Evolutionary conservation across 2,113 vertebrate genomes (phyloP), one percentile per base, ranked within the genome.

Genomic region (Onychostruthus taczanowskii): DNA sequence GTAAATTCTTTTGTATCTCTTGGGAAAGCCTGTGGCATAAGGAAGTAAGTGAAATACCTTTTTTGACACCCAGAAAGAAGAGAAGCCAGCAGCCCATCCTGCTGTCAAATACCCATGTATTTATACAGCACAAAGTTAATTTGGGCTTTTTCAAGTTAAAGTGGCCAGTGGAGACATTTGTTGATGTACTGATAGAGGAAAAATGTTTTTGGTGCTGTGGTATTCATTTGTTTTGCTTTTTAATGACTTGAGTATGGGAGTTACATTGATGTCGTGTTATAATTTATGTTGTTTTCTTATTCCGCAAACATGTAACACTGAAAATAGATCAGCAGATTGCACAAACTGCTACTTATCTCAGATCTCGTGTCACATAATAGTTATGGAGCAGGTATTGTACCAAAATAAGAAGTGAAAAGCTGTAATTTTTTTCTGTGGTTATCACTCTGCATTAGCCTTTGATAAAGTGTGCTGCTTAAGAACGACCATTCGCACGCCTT

Each of bases 351-450:
- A 67, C 97, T 97, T 98, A 98, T 97, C 97, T 98, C 96, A 58
- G 78, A 96, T 97, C 31, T 10, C 63, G 84, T 98, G 97, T 98
- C 98, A 98, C 91, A 53, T 97, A 88, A 94, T 97, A 96, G 97
- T 97, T 97, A 95, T 88, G 88, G 94, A 97, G 96, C 79, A 93
- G 94, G 93, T 96, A 96, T 91, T 95, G 93, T 90, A 95, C 96
- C 88, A 81, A 92, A 97, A 97, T 96, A 92, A 52, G 97, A 96
- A 97, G 76, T 76, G 95, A 96, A 95, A 96, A 96, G 93, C 96
- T 97, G 96, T 95, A 84, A 96, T 97, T 97, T 98, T 97, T 97
- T 98, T 87, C 88, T 96, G 88, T 77, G 91, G 97, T 97, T 98
- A 98, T 98, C 97, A 95, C 96, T 97, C 79, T 95, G 96, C 92